Conservation (phyloP, 2,797 vertebrate species). For the Lates japonicus region DNA sequence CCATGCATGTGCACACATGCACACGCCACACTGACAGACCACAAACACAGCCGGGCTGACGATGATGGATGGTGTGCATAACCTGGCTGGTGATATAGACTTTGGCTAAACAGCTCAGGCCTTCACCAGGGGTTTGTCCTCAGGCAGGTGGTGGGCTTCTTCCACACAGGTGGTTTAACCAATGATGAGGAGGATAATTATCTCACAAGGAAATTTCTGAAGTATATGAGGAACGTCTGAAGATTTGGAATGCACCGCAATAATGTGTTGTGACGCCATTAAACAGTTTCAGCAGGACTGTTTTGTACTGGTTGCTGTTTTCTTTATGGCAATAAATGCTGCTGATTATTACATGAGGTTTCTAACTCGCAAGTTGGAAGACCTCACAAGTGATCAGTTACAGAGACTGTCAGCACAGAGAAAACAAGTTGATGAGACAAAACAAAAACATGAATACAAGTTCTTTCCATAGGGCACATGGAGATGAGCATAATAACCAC, state of each 20-base stretch:
- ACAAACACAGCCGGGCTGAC: slow-evolving; percentile 81
- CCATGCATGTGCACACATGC: slow-evolving; percentile 63
- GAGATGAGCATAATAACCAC: slow-evolving; percentile 66
- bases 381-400: slow-evolving; percentile 25
- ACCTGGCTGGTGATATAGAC: slow-evolving; percentile 81
- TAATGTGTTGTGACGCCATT: background rate
- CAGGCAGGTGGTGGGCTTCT: slow-evolving; percentile 74
- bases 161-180: slow-evolving; percentile 77
- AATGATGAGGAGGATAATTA: slow-evolving; percentile 67
- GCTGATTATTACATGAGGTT: slow-evolving; percentile 51
- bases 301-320: slow-evolving; percentile 36
- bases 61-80: slow-evolving; percentile 85
- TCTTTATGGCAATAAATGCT: slow-evolving; percentile 38
- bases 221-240: slow-evolving; percentile 9
- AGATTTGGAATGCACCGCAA: slow-evolving; percentile 5
- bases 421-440: slow-evolving; percentile 66
- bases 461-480: slow-evolving; percentile 51
- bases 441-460: slow-evolving; percentile 58
- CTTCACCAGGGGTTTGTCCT: slow-evolving; percentile 78
- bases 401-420: slow-evolving; percentile 23
- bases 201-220: slow-evolving; percentile 49
- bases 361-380: slow-evolving; percentile 53
- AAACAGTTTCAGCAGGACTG: slow-evolving; percentile 16
- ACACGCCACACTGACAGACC: slow-evolving; percentile 79
- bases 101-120: slow-evolving; percentile 82